Percentiles rank a stretch among this genome's conserved stretches.
Evolutionary conservation across 2,888 invertebrate genomes (phyloP).

Genomic region (Ryuthela nishihirai): DNA sequence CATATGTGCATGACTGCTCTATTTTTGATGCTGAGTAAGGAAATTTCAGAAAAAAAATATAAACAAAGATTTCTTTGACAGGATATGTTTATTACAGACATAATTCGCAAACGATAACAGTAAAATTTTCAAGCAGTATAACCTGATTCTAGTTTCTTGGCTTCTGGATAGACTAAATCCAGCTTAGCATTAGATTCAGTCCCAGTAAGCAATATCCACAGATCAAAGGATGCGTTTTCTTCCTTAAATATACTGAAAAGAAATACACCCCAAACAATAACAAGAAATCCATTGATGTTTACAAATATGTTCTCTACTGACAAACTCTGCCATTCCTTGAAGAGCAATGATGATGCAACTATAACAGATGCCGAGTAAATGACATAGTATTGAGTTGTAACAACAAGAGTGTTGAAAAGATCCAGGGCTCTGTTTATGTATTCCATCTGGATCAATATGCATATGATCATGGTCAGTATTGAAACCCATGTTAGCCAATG

Average conservation of each 20-base stretch:
- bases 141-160: too few relatives aligned
- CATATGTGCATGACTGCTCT: too few relatives aligned
- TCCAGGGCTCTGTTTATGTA: constrained; percentile 17
- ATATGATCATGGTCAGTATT: neutral
- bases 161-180: too few relatives aligned
- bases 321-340: constrained; percentile 12
- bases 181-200: too few relatives aligned
- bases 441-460: constrained; percentile 12
- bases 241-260: constrained; percentile 25
- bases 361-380: constrained; percentile 13
- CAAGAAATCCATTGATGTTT: constrained; percentile 8
- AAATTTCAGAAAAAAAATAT: too few relatives aligned
- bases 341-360: constrained; percentile 13
- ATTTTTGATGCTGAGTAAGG: too few relatives aligned
- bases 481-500: constrained; percentile 21
- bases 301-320: constrained; percentile 6
- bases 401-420: constrained; percentile 20
- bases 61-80: too few relatives aligned
- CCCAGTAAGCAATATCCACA: constrained; percentile 7
- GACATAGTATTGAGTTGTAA: constrained; percentile 26
- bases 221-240: constrained; percentile 17
- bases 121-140: too few relatives aligned
- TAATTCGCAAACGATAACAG: too few relatives aligned
- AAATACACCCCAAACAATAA: constrained; percentile 10
- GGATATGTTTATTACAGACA: too few relatives aligned